A percentile compares a stretch with the other conserved stretches of the same genome.
Evolutionary conservation across 1,140 invertebrate species (phyloP).

Genomic region (Hetaerina americana): DNA sequence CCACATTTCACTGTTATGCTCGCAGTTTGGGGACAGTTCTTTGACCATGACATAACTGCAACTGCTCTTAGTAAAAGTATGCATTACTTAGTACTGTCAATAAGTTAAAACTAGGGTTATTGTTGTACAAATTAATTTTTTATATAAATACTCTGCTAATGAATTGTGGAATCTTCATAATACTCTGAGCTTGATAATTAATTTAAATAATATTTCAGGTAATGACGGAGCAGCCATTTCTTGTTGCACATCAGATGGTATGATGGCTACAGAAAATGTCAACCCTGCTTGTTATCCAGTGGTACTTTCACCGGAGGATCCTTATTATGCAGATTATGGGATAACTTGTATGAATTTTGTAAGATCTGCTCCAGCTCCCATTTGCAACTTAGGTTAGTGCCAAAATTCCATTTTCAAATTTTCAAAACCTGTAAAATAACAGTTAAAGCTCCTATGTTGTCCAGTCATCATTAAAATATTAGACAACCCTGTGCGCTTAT

Average conservation of each 20-base stretch:
- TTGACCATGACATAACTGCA: slow-evolving; percentile 88
- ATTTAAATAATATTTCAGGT: slow-evolving; percentile 29
- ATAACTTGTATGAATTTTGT: slow-evolving; percentile 73
- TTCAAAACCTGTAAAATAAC: neutral
- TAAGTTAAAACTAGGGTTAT: neutral
- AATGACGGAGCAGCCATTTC: slow-evolving; percentile 47
- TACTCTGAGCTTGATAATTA: neutral
- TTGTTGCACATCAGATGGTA: slow-evolving; percentile 34
- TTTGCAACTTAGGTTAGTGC: slow-evolving; percentile 55
- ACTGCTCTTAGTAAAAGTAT: slow-evolving; percentile 57
- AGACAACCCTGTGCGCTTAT: too few relatives aligned
- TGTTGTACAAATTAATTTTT: neutral
- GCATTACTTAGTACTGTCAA: slow-evolving; percentile 12
- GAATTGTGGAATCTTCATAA: neutral
- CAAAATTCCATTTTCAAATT: neutral
- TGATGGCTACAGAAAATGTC: slow-evolving; percentile 17
- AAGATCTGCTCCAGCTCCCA: slow-evolving; percentile 68
- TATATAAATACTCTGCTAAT: neutral
- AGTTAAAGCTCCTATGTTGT: neutral
- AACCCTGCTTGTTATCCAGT: slow-evolving; percentile 79
- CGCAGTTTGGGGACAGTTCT: slow-evolving; percentile 86
- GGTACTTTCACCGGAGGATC: slow-evolving; percentile 45
- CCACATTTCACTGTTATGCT: slow-evolving; percentile 65
- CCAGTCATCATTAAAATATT: slow-evolving; percentile 24
- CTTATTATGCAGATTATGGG: slow-evolving; percentile 47